Evolutionary conservation across 2,113 vertebrate species (phyloP).

Genomic region (Nannobrachium achirus): DNA sequence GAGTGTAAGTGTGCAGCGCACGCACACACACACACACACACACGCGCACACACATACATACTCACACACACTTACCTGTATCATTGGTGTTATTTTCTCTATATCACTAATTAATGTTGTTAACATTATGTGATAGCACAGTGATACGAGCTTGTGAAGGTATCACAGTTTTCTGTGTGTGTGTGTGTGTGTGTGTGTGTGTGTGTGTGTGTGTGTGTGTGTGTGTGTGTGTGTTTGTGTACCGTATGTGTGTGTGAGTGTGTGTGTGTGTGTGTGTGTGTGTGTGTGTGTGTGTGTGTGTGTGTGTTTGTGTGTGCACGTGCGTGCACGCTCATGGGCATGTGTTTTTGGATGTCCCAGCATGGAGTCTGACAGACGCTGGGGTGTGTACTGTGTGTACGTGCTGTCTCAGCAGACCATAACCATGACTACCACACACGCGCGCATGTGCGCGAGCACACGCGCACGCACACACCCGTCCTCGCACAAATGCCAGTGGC

Average conservation of each 20-base stretch:
- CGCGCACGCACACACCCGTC: conserved; percentile 12
- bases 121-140: conserved; percentile 45
- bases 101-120: conserved; percentile 54
- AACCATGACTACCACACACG: conserved; percentile 1
- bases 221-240: conserved; percentile 12
- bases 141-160: no score
- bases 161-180: no score
- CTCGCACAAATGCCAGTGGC: conserved; percentile 59
- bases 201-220: not conserved
- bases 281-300: conserved; percentile 7
- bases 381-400: conserved; percentile 44
- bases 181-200: no score
- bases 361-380: not conserved
- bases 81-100: conserved; percentile 40
- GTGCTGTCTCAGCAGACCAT: conserved; percentile 54
- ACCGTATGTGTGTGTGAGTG: not conserved
- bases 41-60: not conserved
- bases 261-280: not conserved
- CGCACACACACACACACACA: conserved; percentile 27
- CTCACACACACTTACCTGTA: conserved; percentile 9
- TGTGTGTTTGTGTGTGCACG: not conserved
- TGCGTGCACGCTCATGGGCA: not conserved
- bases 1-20: no score
- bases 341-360: no score
- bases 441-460: conserved; percentile 9